Evolutionary conservation across 2,797 vertebrate genomes (phyloP).

Genomic region (Coccyzus lansbergi): DNA sequence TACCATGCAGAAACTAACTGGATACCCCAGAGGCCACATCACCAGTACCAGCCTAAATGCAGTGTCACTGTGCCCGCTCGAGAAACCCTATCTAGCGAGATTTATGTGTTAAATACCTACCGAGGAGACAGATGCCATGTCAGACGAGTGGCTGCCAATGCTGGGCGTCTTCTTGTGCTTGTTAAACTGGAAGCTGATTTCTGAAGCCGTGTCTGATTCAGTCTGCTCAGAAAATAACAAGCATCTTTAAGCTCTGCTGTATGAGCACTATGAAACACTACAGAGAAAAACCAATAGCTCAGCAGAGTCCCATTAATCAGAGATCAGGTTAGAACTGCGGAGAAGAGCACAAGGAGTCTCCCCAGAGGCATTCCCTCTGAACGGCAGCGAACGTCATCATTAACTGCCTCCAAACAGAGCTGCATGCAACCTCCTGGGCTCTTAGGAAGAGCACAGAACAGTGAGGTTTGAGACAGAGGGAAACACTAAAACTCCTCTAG

Average conservation of each 20-base stretch:
- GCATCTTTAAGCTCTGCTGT: neutral
- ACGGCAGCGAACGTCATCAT: constrained; percentile 17
- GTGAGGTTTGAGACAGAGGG: neutral
- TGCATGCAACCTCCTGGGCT: neutral
- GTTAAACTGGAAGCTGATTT: constrained; percentile 76
- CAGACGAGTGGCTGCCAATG: constrained; percentile 75
- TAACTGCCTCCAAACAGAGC: constrained; percentile 29
- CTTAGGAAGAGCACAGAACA: neutral
- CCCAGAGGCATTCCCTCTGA: constrained; percentile 21
- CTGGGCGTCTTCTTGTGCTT: constrained; percentile 74
- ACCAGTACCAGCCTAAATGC: neutral
- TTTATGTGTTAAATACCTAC: constrained; percentile 31
- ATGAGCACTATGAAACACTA: neutral
- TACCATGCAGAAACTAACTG: neutral
- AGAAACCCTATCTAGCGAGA: neutral
- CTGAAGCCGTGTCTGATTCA: constrained; percentile 78
- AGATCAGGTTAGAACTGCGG: neutral
- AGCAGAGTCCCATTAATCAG: constrained; percentile 21
- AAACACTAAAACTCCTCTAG: neutral
- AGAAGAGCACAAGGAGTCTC: constrained; percentile 30
- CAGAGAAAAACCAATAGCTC: neutral
- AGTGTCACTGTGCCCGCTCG: accelerated
- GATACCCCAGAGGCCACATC: neutral
- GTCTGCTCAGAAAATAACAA: constrained; percentile 71
- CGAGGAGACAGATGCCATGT: constrained; percentile 79